Evolutionary conservation across 2,113 vertebrate species (phyloP), one percentile per base, ranked within the genome.

Genomic region (Eubucco bourcierii): DNA sequence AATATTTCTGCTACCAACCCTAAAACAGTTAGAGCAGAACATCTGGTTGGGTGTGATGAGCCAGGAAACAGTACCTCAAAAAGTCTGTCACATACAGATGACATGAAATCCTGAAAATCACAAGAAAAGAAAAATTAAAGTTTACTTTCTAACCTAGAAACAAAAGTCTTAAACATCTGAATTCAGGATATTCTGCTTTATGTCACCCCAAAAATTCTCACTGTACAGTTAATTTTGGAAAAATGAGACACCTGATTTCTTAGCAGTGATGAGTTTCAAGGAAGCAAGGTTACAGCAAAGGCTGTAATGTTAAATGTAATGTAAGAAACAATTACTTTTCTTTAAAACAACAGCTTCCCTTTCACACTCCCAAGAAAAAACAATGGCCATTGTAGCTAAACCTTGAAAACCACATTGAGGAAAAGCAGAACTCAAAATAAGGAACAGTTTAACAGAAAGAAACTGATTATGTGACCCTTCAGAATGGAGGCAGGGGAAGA

Each of bases 1-100:
- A 99, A 99, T 93, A 98, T 95, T 86, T 99, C 98, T 60, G 98
- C 98, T 90, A 99, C 88, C 46, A 98, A 97, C 66, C 97, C 97
- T 95, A 99, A 98, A 96, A 99, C 97, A 93, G 98, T 98, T 68
- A 99, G 97, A 52, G 98, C 97, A 95, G 98, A 98, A 91, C 99
- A 98, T 93, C 98, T 98, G 72, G 98, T 98, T 68, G 98, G 97
- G 90, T 99, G 99, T 8, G 99, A 99, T 33, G 98, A 99, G 68
- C 99, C 99, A 11, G 98, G 98, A 95, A 98, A 98, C 47, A 99
- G 87, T 14, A 97, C 97, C 73, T 98, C 98, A 90, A 99, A 98
- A 74, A 99, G 98, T 68, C 78, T 98, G 93, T 94, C 97, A 94
- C 98, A 98, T 65, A 99, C 46, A 95, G 99, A 98, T 56, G 93